Percentiles rank a stretch among this genome's conserved stretches.
Evolutionary conservation across 2,888 invertebrate genomes (phyloP).

Genomic region (Corbicula japonica): DNA sequence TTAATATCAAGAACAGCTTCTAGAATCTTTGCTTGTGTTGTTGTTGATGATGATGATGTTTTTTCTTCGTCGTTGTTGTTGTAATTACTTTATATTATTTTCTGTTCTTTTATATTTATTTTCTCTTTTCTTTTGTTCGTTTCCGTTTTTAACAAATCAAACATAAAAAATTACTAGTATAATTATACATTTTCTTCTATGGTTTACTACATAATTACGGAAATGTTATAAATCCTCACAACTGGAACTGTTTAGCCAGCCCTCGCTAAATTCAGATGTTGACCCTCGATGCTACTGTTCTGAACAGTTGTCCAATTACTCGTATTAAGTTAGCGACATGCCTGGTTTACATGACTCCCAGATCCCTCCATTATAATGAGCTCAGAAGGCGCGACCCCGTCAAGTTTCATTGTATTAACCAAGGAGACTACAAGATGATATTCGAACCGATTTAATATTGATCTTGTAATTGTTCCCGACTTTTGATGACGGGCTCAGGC

Average conservation of each 20-base stretch:
- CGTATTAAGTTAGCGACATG: conserved; percentile 44
- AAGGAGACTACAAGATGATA: conserved; percentile 42
- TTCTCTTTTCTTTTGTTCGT: too few species aligned
- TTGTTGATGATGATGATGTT: too few species aligned
- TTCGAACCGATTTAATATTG: conserved; percentile 63
- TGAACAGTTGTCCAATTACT: conserved; percentile 51
- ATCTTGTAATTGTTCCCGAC: conserved; percentile 61
- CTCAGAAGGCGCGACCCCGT: conserved; percentile 25
- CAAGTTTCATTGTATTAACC: conserved; percentile 40
- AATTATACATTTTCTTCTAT: too few species aligned
- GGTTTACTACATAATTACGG: too few species aligned
- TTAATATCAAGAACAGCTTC: too few species aligned
- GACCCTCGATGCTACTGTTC: conserved; percentile 23
- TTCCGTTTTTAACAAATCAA: too few species aligned
- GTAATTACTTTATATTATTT: too few species aligned
- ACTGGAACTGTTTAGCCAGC: too few species aligned
- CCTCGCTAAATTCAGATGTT: conserved; percentile 22
- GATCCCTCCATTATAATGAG: conserved; percentile 32
- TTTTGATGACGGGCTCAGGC: conserved; percentile 46
- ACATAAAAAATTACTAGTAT: too few species aligned
- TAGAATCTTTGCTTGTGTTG: too few species aligned
- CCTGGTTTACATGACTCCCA: conserved; percentile 44
- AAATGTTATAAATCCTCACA: background rate
- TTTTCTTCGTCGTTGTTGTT: too few species aligned
- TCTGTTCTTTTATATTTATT: too few species aligned